Evolutionary conservation across 2,113 vertebrate species (phyloP).

Genomic region (Oceanites oceanicus): DNA sequence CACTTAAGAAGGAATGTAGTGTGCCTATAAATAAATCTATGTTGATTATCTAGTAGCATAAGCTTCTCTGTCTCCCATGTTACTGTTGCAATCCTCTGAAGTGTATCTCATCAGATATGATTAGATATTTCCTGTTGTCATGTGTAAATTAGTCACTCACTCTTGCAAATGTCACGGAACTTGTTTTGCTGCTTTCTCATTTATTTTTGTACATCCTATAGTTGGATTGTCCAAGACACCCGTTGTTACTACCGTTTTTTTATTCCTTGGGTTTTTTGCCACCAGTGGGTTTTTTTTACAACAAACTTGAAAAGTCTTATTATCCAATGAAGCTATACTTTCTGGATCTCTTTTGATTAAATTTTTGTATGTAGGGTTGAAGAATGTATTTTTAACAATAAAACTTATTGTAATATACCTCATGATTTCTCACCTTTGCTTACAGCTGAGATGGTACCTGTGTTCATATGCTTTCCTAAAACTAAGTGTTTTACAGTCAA

Average conservation of each 20-base stretch:
- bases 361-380: neutral
- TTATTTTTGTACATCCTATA: neutral
- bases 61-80: neutral
- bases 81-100: neutral
- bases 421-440: neutral
- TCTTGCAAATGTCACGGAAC: conserved; percentile 6
- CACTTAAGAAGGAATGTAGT: neutral
- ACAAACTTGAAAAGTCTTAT: neutral
- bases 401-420: neutral
- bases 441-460: neutral
- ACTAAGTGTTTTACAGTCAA: neutral
- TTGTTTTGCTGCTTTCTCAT: neutral
- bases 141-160: conserved; percentile 26
- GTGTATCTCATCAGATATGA: neutral
- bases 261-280: neutral
- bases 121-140: conserved; percentile 26
- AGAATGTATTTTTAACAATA: neutral
- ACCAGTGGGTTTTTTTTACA: neutral
- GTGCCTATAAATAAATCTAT: neutral
- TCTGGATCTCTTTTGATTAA: neutral
- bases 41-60: neutral
- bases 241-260: neutral
- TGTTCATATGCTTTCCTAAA: neutral
- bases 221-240: neutral
- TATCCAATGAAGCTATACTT: neutral